These are phyloP conservation scores for Himalopsyche anomala DNA, from an alignment of 2,888 invertebrate genomes.

Conservation along the genomic window DNA sequence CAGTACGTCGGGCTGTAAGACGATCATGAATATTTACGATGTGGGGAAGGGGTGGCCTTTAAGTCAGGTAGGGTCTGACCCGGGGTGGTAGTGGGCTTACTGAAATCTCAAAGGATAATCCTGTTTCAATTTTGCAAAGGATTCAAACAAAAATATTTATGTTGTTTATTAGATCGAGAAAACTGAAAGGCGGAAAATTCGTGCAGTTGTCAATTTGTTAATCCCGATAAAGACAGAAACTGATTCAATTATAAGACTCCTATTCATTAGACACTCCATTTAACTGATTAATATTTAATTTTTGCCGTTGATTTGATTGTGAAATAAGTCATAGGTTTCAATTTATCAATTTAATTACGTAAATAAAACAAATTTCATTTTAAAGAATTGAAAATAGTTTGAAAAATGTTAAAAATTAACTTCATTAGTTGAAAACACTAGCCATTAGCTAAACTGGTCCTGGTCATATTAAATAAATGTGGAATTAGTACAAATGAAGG, in stretches of 20 bases:
- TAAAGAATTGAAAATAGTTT: no score
- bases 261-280: neutral
- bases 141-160: slow-evolving; percentile 30
- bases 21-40: slow-evolving; percentile 13
- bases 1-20: neutral
- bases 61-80: slow-evolving; percentile 6
- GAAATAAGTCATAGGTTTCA: no score
- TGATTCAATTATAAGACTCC: neutral
- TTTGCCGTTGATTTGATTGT: no score
- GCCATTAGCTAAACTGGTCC: no score
- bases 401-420: no score
- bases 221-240: neutral
- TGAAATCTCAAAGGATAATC: slow-evolving; percentile 26
- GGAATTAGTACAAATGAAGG: no score
- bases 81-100: neutral
- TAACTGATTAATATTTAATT: neutral
- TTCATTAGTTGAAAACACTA: no score
- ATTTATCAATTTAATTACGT: no score
- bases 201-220: neutral
- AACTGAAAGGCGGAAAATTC: neutral
- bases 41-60: neutral
- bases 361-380: no score
- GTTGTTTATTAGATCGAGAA: neutral
- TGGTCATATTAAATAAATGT: no score
- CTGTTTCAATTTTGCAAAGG: slow-evolving; percentile 22